Evolutionary conservation across 2,888 invertebrate genomes (phyloP).

Genomic region (Chironomus tentans): DNA sequence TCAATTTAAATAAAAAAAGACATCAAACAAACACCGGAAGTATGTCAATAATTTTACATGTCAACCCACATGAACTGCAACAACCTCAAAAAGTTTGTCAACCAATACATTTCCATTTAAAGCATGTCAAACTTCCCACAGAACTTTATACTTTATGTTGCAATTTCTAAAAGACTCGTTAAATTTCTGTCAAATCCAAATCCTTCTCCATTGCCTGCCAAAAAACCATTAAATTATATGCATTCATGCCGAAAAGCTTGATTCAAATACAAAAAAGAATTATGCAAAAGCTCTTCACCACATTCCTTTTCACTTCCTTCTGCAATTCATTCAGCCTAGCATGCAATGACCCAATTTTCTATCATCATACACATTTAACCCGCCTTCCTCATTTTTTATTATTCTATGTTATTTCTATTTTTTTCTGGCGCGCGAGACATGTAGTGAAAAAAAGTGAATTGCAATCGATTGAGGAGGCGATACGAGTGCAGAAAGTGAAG

Average conservation of each 20-base stretch:
- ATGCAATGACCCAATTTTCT: constrained; percentile 24
- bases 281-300: background rate
- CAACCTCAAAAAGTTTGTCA: too few species aligned
- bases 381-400: background rate
- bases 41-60: too few species aligned
- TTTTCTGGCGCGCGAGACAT: constrained; percentile 2
- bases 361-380: background rate
- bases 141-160: too few species aligned
- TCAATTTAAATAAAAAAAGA: too few species aligned
- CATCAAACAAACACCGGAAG: too few species aligned
- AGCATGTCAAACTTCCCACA: too few species aligned
- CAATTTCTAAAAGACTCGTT: too few species aligned
- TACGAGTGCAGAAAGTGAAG: background rate
- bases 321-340: background rate
- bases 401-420: background rate
- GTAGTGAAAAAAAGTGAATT: constrained; percentile 14
- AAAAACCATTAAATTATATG: too few species aligned
- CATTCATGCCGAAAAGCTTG: background rate
- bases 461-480: constrained; percentile 10
- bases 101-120: too few species aligned
- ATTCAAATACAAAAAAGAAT: background rate
- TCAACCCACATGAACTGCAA: too few species aligned
- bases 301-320: background rate
- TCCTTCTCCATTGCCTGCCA: too few species aligned
- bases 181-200: too few species aligned